A percentile compares a stretch with the other conserved stretches of the same genome.
These are phyloP conservation scores for Temnothorax nylanderi DNA, from an alignment of 1,140 invertebrate species.

Conservation along the genomic window DNA sequence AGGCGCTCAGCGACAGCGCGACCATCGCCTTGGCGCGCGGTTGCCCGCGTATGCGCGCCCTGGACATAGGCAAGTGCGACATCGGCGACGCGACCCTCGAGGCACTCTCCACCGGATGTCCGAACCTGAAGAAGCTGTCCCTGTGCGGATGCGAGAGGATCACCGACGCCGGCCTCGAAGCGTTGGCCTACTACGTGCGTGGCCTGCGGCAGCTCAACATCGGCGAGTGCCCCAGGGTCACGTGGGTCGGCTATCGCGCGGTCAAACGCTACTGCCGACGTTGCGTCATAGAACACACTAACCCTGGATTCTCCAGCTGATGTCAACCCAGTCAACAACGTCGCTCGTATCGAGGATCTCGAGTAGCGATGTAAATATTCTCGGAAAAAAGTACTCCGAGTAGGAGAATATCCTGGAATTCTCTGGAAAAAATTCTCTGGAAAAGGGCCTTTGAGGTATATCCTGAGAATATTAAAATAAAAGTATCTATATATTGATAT, in stretches of 20 bases:
- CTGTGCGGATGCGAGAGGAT: slow-evolving; percentile 95
- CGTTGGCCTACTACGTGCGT: slow-evolving; percentile 94
- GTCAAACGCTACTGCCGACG: slow-evolving; percentile 96
- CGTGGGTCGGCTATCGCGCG: slow-evolving; percentile 94
- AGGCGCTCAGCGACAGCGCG: slow-evolving; percentile 96
- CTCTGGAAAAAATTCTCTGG: slow-evolving; percentile 13
- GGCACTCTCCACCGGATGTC: slow-evolving; percentile 94
- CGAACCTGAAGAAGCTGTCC: slow-evolving; percentile 95
- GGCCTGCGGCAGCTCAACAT: slow-evolving; percentile 96
- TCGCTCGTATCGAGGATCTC: not conserved
- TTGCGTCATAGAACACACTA: slow-evolving; percentile 97
- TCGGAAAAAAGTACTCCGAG: not conserved
- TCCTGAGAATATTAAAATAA: slow-evolving; percentile 46
- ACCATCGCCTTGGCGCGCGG: slow-evolving; percentile 93
- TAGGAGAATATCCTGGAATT: slow-evolving; percentile 3
- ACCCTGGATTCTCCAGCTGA: slow-evolving; percentile 92
- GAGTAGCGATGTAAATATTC: not conserved
- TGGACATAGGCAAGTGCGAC: slow-evolving; percentile 97
- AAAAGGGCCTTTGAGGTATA: slow-evolving; percentile 11
- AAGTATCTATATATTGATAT: not conserved
- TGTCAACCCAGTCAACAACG: not conserved
- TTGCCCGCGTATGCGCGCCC: slow-evolving; percentile 93
- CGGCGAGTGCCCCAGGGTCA: slow-evolving; percentile 94
- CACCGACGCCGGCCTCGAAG: slow-evolving; percentile 94
- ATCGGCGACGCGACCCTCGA: slow-evolving; percentile 95